Evolutionary conservation across 2,888 invertebrate genomes (phyloP), one percentile per base, ranked within the genome.

Genomic region (Plebejus argus): DNA sequence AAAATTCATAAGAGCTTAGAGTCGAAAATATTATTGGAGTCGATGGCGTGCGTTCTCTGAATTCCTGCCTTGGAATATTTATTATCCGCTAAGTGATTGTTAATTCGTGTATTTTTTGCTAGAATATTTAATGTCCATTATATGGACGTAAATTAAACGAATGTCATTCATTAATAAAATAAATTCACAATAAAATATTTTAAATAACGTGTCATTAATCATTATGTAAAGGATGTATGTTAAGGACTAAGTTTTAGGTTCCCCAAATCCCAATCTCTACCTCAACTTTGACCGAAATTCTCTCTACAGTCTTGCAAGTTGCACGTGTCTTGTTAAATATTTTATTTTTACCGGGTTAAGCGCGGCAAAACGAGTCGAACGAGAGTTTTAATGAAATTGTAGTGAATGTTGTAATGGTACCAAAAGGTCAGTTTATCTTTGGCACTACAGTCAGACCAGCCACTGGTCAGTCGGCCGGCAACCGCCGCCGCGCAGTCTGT

Each of bases 401-500:
- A 76, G 45, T 77, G 12, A 35, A 33, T 70, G 39, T 58, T 58
- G 23, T 78, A 76, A 66, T 78, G 56, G 70, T 70, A 70, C 28
- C 71, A 78, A 75, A 78, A 80, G 79, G 82, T 79, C 80, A 82
- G 53, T 79, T 80, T 79, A 79, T 81, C 78, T 79, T 79, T 79
- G 77, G 79, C 58, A 45, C 58, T 77, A 72, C 58, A 23, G 35
- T 23, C 39, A 23, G 35, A 39, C 39, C 33, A 79, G 80, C 81
- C 80, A 81, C 81, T 82, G 82, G 86, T 82, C 86, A 87, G 86
- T 88, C 86, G 85, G 84, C 86, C 84, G 84, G 86, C 86, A 86
- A 86, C 86, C 86, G 90, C 83, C 88, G 90, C 90, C 90, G 89
- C 86, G 91, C 92, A 86, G 92, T 91, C 92, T 90, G 87, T 86